Evolutionary conservation across 2,888 invertebrate species (phyloP), one percentile per base, ranked within the genome.

Genomic region (Caenorhabditis japonica): DNA sequence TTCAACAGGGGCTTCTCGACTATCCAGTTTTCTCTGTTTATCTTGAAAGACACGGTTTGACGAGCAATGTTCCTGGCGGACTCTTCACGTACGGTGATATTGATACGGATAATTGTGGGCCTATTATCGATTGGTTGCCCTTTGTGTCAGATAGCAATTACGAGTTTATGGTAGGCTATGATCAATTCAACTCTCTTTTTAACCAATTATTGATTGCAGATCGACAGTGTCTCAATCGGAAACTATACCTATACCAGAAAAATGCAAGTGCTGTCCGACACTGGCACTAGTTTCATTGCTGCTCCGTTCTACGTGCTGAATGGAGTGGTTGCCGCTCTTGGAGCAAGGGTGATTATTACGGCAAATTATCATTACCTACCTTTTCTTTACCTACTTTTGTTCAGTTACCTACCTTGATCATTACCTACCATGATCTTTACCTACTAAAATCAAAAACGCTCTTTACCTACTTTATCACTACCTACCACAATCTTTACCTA

Each of bases 1-100:
- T 94, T 70, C 90, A 91, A 39, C 95, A 97, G 89, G 61, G 75
- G 1, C 51, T 70, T 5, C 58, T 70, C 15, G 61, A 70, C 30
- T 49, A 61, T 21, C 55, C 61, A 7, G 33, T 70, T 10, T 70
- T 70, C 43, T 17, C 55, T 10, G 61, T 70, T 10, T 70, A 52
- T 13, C 55, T 70, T 1, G 55, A 70, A 41, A 12, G 4, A 4
- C 55, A 60, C n/a, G 69, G 69, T 1, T 39, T 41, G 0, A 10
- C 41, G 27, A 59, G 30, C 25, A 53, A 53, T 30, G 49, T 49
- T 5, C 60, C 59, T 0, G 69, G 69, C 10, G 69, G 69, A 21
- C 23, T 33, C 23, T 69, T 69, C 38, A 53, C 53, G 0, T 70
- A 46, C 34, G 70, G 70, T 7, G 70, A 41, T n/a, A 49, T 61